Conservation (phyloP, 1,140 invertebrate species). For the Drosophila yakuba region DNA sequence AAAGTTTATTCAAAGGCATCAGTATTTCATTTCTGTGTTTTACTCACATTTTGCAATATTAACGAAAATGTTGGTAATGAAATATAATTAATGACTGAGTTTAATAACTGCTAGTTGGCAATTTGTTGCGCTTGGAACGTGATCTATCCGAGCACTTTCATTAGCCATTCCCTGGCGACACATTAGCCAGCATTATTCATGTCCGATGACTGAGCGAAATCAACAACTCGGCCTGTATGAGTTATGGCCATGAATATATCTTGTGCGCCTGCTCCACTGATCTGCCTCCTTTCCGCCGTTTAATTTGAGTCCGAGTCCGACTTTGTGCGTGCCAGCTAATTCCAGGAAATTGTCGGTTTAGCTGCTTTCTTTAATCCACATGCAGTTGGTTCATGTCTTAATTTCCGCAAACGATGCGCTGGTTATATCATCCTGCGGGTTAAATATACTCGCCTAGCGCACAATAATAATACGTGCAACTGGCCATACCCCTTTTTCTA, state of each 20-base stretch:
- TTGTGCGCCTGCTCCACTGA: conserved; percentile 16
- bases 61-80: not conserved
- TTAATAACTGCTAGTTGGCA: conserved; percentile 7
- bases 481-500: conserved; percentile 32
- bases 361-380: conserved; percentile 16
- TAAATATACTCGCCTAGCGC: conserved; percentile 25
- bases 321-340: conserved; percentile 30
- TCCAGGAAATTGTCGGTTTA: conserved; percentile 12
- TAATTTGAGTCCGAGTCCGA: not conserved
- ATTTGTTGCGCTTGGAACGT: conserved; percentile 27
- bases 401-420: conserved; percentile 29
- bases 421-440: conserved; percentile 34
- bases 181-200: conserved; percentile 48
- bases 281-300: not conserved
- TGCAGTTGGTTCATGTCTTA: conserved; percentile 22
- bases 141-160: conserved; percentile 44
- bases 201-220: conserved; percentile 34
- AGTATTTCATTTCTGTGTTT: too few relatives aligned
- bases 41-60: not conserved
- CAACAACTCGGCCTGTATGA: conserved; percentile 24
- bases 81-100: conserved; percentile 22
- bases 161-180: conserved; percentile 48
- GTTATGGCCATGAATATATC: conserved; percentile 37
- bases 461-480: conserved; percentile 33
- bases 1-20: too few relatives aligned